A percentile compares a stretch with the other conserved stretches of the same genome.
phyloP scores from a whole-genome alignment of 2,888 invertebrate genomes.

The Dinocampus coccinellae region DNA sequence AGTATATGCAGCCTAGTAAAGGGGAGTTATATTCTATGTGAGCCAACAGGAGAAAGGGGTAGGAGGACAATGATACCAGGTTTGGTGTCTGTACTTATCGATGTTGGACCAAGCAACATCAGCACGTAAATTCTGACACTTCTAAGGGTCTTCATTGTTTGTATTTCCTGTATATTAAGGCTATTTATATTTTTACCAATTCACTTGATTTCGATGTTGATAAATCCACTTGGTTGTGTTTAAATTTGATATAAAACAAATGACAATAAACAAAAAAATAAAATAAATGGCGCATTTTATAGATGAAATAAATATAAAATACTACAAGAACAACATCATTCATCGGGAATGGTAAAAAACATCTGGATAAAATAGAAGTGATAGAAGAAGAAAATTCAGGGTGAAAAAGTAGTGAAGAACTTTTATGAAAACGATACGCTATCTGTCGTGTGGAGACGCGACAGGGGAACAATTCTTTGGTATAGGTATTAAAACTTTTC shows the following conservation, averaged over 20 bases:
- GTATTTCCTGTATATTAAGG: neutral
- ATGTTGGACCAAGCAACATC: slow-evolving; percentile 60
- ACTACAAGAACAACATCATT: slow-evolving; percentile 8
- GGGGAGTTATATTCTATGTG: slow-evolving; percentile 32
- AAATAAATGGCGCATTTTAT: slow-evolving; percentile 8
- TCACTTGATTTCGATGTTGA: slow-evolving; percentile 15
- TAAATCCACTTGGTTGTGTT: slow-evolving; percentile 19
- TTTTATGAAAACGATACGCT: slow-evolving; percentile 30
- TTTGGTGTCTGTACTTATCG: slow-evolving; percentile 43
- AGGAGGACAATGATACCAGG: slow-evolving; percentile 45
- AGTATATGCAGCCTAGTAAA: slow-evolving; percentile 17
- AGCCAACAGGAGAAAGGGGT: slow-evolving; percentile 32
- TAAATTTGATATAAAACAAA: no score
- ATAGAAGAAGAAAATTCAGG: slow-evolving; percentile 19
- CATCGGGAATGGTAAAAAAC: neutral
- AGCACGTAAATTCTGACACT: slow-evolving; percentile 60
- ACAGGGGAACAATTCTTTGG: slow-evolving; percentile 32
- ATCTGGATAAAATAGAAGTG: slow-evolving; percentile 27
- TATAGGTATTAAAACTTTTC: slow-evolving; percentile 21
- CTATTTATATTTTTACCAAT: neutral
- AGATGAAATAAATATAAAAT: slow-evolving; percentile 18
- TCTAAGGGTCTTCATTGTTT: slow-evolving; percentile 48
- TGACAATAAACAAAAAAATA: neutral
- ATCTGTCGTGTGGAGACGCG: slow-evolving; percentile 14
- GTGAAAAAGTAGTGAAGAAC: slow-evolving; percentile 27